phyloP scores from a whole-genome alignment of 2,888 invertebrate genomes.

The Neoitamus cyanurus region DNA sequence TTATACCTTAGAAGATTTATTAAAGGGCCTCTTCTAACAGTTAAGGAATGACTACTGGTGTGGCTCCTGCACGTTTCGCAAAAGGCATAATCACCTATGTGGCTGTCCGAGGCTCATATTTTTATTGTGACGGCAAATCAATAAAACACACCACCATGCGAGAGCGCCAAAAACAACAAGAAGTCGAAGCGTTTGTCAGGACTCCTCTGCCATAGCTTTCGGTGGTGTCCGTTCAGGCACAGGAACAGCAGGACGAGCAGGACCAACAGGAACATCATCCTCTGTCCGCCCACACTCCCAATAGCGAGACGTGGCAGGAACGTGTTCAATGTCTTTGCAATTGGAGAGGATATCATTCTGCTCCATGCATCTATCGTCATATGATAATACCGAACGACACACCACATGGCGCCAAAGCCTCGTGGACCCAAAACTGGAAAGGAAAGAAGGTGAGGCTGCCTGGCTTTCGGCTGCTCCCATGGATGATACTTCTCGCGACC shows the following conservation, averaged over 20 bases:
- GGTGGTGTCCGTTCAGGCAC: background rate
- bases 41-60: background rate
- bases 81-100: conserved; percentile 10
- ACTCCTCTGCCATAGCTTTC: background rate
- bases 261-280: background rate
- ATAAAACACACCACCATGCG: conserved; percentile 2
- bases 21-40: too few species aligned
- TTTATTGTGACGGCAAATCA: conserved; percentile 28
- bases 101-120: conserved; percentile 13
- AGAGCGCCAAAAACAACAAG: conserved; percentile 2
- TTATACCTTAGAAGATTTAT: too few species aligned
- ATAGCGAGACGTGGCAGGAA: conserved; percentile 13
- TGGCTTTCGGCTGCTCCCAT: background rate
- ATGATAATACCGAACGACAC: conserved; percentile 8
- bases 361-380: conserved; percentile 13
- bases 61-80: background rate
- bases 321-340: conserved; percentile 30
- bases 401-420: conserved; percentile 25
- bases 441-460: conserved; percentile 16
- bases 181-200: background rate
- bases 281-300: background rate
- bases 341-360: conserved; percentile 15
- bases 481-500: conserved; percentile 10
- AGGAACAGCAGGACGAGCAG: background rate
- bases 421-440: background rate